These are phyloP conservation scores for Odontocolon sp. DNA, from an alignment of 2,888 invertebrate species.

Conservation along the genomic window DNA sequence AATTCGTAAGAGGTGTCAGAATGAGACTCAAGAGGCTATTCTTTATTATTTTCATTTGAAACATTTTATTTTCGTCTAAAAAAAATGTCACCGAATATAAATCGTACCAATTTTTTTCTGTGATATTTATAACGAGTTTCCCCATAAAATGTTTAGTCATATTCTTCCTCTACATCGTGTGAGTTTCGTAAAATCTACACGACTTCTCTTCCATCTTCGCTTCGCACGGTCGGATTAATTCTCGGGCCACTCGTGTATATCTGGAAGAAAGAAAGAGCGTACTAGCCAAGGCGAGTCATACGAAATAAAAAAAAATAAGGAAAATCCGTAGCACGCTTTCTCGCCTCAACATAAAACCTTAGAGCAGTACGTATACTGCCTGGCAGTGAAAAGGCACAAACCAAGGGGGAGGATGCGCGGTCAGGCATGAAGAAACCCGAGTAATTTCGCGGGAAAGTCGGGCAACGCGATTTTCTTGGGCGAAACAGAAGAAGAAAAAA, in stretches of 20 bases:
- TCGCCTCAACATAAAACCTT: slow-evolving; percentile 25
- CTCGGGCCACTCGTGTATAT: background rate
- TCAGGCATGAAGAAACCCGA: slow-evolving; percentile 60
- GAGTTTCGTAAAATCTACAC: no score
- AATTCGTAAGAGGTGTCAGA: no score
- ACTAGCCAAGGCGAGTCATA: background rate
- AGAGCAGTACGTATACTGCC: slow-evolving; percentile 12
- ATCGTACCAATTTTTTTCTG: no score
- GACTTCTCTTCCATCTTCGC: no score
- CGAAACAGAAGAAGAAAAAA: slow-evolving; percentile 26
- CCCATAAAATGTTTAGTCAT: no score
- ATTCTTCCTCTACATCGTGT: no score
- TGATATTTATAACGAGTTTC: no score
- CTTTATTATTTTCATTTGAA: no score
- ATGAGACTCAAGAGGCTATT: no score
- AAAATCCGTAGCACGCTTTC: slow-evolving; percentile 21
- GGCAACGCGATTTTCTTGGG: slow-evolving; percentile 54
- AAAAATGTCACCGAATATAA: no score
- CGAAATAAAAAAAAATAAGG: background rate
- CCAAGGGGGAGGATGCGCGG: slow-evolving; percentile 31
- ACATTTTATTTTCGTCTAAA: no score
- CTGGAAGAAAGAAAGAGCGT: background rate
- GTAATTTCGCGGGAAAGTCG: slow-evolving; percentile 66
- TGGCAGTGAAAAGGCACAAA: slow-evolving; percentile 11
- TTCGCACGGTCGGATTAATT: no score